These are phyloP conservation scores for Brachylomia viminalis DNA, from an alignment of 2,888 invertebrate genomes.

Conservation along the genomic window DNA sequence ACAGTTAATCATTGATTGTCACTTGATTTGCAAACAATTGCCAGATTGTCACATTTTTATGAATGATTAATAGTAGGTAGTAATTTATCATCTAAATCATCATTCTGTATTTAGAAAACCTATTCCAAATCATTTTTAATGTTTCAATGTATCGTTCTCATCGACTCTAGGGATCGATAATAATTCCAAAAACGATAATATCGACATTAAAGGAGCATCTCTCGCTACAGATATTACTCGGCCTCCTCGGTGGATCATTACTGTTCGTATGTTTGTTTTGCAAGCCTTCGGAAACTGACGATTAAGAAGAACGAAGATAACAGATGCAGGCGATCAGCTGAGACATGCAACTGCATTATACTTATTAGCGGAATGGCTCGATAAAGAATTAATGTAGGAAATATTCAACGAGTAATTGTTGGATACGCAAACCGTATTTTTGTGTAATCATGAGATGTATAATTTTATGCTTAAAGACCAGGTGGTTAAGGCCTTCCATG, in stretches of 20 bases:
- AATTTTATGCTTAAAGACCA: constrained; percentile 48
- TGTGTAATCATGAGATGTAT: constrained; percentile 41
- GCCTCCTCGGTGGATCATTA: constrained; percentile 76
- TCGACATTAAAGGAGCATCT: constrained; percentile 36
- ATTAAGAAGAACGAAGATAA: constrained; percentile 77
- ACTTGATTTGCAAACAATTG: neutral
- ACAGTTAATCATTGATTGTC: neutral
- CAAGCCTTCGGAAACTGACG: constrained; percentile 78
- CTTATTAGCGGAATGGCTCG: constrained; percentile 70
- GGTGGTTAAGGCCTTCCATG: constrained; percentile 24
- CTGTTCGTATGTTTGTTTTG: constrained; percentile 82
- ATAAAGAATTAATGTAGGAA: constrained; percentile 67
- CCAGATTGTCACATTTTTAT: neutral
- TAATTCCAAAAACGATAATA: constrained; percentile 16
- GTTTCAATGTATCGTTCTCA: neutral
- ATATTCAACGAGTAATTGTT: constrained; percentile 57
- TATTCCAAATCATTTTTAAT: neutral
- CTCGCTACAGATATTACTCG: constrained; percentile 67
- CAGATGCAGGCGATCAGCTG: constrained; percentile 69
- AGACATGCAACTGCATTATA: constrained; percentile 67
- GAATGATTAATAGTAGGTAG: neutral
- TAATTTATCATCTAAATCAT: neutral
- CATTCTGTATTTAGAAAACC: neutral
- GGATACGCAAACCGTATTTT: constrained; percentile 51
- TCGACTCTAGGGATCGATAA: constrained; percentile 6